Percentiles rank a stretch among this genome's conserved stretches.
phyloP scores from a whole-genome alignment of 2,888 invertebrate genomes.

The Apantesis nais region DNA sequence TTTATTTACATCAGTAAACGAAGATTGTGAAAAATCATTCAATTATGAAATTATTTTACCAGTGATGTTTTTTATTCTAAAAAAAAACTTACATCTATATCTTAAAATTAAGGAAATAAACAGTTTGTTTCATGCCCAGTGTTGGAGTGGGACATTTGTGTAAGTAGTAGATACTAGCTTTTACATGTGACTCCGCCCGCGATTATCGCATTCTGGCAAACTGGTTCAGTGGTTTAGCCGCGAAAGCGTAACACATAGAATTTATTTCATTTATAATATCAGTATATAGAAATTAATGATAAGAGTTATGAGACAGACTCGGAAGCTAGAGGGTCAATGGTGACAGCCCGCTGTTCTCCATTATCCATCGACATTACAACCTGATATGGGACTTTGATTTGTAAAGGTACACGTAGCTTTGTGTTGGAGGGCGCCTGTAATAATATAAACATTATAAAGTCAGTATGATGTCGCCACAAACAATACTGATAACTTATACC shows the following conservation, averaged over 20 bases:
- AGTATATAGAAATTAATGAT: neutral
- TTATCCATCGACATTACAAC: conserved; percentile 70
- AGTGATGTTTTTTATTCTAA: neutral
- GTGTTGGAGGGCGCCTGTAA: conserved; percentile 74
- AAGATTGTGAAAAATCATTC: neutral
- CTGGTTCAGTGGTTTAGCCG: neutral
- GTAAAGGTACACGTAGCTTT: conserved; percentile 73
- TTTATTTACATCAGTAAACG: neutral
- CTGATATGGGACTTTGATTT: conserved; percentile 80
- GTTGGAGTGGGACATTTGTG: neutral
- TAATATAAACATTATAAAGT: neutral
- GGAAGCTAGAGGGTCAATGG: conserved; percentile 62
- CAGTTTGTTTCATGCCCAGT: neutral
- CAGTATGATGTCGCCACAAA: neutral
- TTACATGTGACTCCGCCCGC: neutral
- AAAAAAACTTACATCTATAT: neutral
- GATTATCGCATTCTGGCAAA: neutral
- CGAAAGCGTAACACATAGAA: neutral
- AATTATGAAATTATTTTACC: neutral
- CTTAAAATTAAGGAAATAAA: neutral
- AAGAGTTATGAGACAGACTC: conserved; percentile 9
- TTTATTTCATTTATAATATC: neutral
- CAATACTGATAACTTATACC: too few relatives aligned
- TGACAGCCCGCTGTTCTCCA: conserved; percentile 67
- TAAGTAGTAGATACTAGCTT: neutral